Base-by-base conservation (phyloP, 2,113 vertebrate species). In the Bujurquina vittata region DNA sequence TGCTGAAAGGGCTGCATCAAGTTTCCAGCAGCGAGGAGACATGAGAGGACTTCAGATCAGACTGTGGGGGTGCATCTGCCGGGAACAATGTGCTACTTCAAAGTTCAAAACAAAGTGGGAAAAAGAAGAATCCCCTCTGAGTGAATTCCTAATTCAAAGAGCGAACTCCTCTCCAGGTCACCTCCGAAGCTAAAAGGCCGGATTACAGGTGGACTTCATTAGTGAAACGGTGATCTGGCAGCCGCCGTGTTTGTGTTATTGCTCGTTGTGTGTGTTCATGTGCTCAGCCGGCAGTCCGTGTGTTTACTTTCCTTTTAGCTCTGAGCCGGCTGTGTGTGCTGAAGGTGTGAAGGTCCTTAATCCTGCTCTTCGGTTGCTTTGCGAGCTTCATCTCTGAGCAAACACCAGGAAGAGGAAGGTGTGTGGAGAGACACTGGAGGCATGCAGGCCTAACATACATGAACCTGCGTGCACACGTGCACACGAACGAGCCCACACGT, bases 321-420 rank as follows among this genome's bases (percentile, higher is more conserved):
- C 84, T 22, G 73, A 10, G 60, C 55, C 65, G 58, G 49, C 49
- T 75, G 49, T 74, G 60, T 85, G 74, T 79, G 31, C 69, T 80
- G 76, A 83, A 69, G 87, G 84, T 84, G 87, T 84, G 82, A 79
- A 82, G 80, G 78, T 79, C 73, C 63, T 84, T 84, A 81, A 88
- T 81, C 87, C 69, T 43, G 37, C 82, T 83, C 81, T 76, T 82
- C 59, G 62, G 56, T 15, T 11, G 33, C 83, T 89, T 81, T 88
- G 83, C 83, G 83, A 65, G 77, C 77, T 55, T 65, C 52, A 75
- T 73, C 67, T 57, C 78, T 75, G 46, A 46, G 65, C 81, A 89
- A 86, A 89, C 74, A 85, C 33, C 17, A 52, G 26, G 60, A 31
- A 61, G 26, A 52, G 49, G 58, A 20, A 77, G 57, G 23, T 57